A percentile compares a stretch with the other conserved stretches of the same genome.
Conservation (phyloP, 2,797 vertebrate species). For the Protosalanx chinensis region DNA sequence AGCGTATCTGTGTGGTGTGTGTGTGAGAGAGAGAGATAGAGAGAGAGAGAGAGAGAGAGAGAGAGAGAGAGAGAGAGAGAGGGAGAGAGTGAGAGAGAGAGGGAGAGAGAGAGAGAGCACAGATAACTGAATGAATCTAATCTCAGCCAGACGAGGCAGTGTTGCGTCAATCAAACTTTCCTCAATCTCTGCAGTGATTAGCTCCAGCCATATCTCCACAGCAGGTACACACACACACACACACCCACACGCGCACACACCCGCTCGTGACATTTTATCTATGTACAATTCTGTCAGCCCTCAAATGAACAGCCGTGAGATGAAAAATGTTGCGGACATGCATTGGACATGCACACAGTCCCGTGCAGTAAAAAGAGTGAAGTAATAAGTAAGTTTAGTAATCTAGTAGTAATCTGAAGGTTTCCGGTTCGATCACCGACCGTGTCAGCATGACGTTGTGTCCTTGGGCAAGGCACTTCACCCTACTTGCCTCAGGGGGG, state of each 20-base stretch:
- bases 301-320: too few relatives aligned
- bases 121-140: constrained; percentile 69
- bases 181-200: constrained; percentile 59
- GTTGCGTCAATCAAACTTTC: constrained; percentile 65
- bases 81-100: constrained; percentile 2
- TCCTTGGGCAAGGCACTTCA: too few relatives aligned
- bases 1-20: constrained; percentile 9
- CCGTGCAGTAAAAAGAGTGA: too few relatives aligned
- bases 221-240: constrained; percentile 51
- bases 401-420: too few relatives aligned
- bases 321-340: too few relatives aligned
- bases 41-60: background rate
- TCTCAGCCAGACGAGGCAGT: constrained; percentile 63
- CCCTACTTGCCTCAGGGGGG: too few relatives aligned
- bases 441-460: too few relatives aligned
- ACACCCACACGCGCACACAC: constrained; percentile 33
- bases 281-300: constrained; percentile 1
- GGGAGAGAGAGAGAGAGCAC: constrained; percentile 13
- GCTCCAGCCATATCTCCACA: constrained; percentile 52
- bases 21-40: background rate
- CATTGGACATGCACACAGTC: too few relatives aligned
- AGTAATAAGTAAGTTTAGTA: too few relatives aligned
- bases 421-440: too few relatives aligned
- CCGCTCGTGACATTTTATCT: constrained; percentile 20
- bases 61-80: background rate